Percentiles rank a stretch among this genome's conserved stretches.
Conservation (phyloP, 2,113 vertebrate species). For the Abramis brama region DNA sequence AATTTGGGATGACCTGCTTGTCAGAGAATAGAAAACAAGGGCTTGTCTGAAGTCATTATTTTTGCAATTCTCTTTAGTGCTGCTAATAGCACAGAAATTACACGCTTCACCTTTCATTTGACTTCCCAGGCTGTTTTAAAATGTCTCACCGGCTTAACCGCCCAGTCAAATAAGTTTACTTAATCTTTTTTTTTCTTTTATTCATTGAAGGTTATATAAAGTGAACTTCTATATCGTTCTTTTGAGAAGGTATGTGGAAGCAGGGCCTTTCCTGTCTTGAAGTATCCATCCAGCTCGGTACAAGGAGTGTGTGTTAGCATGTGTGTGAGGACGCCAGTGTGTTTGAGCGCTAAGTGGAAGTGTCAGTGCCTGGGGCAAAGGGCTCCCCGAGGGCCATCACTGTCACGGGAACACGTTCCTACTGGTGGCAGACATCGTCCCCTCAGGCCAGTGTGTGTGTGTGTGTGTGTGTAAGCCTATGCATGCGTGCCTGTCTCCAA, state of each 20-base stretch:
- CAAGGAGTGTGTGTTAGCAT: constrained; percentile 27
- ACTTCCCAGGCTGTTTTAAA: background rate
- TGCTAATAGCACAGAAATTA: background rate
- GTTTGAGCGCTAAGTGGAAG: constrained; percentile 66
- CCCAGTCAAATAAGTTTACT: background rate
- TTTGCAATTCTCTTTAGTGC: background rate
- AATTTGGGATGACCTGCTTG: background rate
- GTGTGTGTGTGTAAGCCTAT: constrained; percentile 53
- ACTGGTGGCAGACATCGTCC: constrained; percentile 68
- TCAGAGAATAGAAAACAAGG: background rate
- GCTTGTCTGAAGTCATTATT: background rate
- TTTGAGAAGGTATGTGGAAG: background rate
- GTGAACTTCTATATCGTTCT: background rate
- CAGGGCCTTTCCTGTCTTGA: background rate
- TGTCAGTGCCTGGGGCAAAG: constrained; percentile 70
- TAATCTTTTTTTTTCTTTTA: background rate
- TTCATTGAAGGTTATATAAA: background rate
- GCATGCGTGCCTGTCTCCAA: constrained; percentile 47
- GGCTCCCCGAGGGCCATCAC: constrained; percentile 61
- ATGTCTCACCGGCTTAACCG: background rate
- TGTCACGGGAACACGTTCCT: constrained; percentile 69
- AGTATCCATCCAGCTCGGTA: background rate
- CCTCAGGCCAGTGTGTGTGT: constrained; percentile 53
- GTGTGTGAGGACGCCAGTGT: constrained; percentile 23
- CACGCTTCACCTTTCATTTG: background rate